Evolutionary conservation across 2,113 vertebrate genomes (phyloP), one percentile per base, ranked within the genome.

Genomic region (Spizaetus ornatus): DNA sequence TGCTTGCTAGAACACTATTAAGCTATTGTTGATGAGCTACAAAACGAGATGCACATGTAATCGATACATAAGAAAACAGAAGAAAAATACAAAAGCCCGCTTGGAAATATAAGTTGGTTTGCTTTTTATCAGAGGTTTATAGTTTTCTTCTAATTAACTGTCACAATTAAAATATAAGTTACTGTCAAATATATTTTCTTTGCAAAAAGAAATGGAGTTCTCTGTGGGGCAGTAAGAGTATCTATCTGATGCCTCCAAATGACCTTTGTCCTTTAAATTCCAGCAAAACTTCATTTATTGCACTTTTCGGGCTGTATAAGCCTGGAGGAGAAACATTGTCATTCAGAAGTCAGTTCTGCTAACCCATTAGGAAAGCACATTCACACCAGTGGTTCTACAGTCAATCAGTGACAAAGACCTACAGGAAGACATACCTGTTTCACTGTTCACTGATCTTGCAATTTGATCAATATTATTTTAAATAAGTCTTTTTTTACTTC

Each of bases 391-490:
- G 79, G 95, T 66, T 94, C 92, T 78, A 45, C 82, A 92, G 88
- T 96, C 96, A 96, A 70, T 95, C 95, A 86, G 95, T 77, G 86
- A 61, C 94, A 93, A 90, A 97, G 94, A 96, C 80, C 91, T 81
- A 53, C 87, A 94, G 94, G 95, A 97, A 97, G 94, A 97, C 42
- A 22, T 79, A 87, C 93, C 85, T 95, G 95, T 93, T 98, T 96
- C 97, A 95, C 92, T 91, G 82, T 95, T 97, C 95, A 81, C 95
- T 96, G 96, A 74, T 96, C 86, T 92, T 91, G 91, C 86, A 96
- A 93, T 97, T 97, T 97, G 94, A 98, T 98, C 97, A 91, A 97
- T 98, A 97, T 94, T 97, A 73, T 97, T 98, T 97, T 97, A 82
- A 96, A 97, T 95, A 38, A 95, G 81, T 91, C 66, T 96, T 95